Evolutionary conservation across 2,888 invertebrate species (phyloP), one percentile per base, ranked within the genome.

Genomic region (Abrostola tripartita): DNA sequence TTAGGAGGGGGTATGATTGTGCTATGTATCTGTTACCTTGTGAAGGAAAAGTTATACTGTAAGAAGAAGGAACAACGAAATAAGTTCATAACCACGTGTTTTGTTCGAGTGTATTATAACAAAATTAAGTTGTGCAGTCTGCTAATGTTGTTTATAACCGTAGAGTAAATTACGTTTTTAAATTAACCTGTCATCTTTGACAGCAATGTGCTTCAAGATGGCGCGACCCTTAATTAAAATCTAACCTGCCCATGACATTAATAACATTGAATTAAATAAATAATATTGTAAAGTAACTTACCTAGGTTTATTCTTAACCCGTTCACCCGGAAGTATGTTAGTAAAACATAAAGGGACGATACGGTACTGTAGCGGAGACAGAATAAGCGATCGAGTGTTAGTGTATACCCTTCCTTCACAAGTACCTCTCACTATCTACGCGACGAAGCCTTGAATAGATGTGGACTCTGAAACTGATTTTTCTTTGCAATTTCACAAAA

Each of bases 1-100:
- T 91, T 92, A 91, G 89, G 90, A 88, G 83, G 87, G 81, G 91
- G 87, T 72, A 86, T 91, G 93, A 92, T 89, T 92, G 94, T 93
- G 94, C 94, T 91, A 92, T 88, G 85, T 86, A 84, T 85, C 78
- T 81, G 75, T 71, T 65, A 77, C 71, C 85, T 88, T 85, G 93
- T 92, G 92, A 92, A 93, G 91, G 90, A 90, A 73, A 88, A 86
- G 86, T 88, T 86, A 83, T 80, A 85, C 82, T 76, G 61, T 6
- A 59, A 76, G 47, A 65, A 50, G 11, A 36, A 50, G 36, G 42
- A 24, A 38, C 58, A 60, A n/a, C 37, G 12, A n/a, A n/a, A 37
- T 37, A 47, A 14, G 54, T 50, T 55, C 53, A 59, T 54, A 40
- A 36, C 66, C 54, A 59, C 55, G 71, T 42, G 37, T 44, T 5